Evolutionary conservation across 1,140 invertebrate species (phyloP), one percentile per base, ranked within the genome.

Genomic region (Zaprionus lachaisei): DNA sequence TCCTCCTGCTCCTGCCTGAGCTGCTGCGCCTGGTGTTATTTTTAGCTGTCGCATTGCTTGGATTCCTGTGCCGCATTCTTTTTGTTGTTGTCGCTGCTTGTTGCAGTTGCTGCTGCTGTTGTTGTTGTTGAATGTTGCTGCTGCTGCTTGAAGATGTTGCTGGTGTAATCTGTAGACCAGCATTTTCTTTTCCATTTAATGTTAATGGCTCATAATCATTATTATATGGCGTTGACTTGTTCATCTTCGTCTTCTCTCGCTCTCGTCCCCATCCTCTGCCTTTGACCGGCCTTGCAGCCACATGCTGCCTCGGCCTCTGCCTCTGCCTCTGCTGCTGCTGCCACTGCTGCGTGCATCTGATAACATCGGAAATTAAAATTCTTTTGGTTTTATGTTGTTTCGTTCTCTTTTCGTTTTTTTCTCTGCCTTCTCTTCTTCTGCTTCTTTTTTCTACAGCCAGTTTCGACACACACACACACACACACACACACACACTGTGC

Each of bases 141-240:
- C 37, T 78, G 83, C 68, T 64, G 54, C 34, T n/a, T 15, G 38
- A 15, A 64, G 55, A 28, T 70, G 71, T 51, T 79, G 84, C 72
- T 79, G 81, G 62, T 90, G 76, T 85, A 89, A 89, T 89, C 85
- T 90, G 81, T 82, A 90, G 85, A 90, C 85, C 85, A 90, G 82
- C 86, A 91, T 90, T 90, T 90, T 90, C 86, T 90, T 90, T 90
- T 91, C 86, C 86, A 91, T 91, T 91, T 91, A 91, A 91, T 91
- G 86, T 91, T 91, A 91, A 91, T 91, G 86, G 86, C 86, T 86
- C 86, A 91, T 91, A 91, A 91, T 91, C 87, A 91, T 91, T 91
- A 91, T 91, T 90, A 90, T 90, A 90, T 89, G 84, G 84, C 84
- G 81, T 89, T 89, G 85, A 85, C 83, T 83, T 79, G 83, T 83